phyloP scores from a whole-genome alignment of 1,140 invertebrate species.

The Archivesica marissinica region DNA sequence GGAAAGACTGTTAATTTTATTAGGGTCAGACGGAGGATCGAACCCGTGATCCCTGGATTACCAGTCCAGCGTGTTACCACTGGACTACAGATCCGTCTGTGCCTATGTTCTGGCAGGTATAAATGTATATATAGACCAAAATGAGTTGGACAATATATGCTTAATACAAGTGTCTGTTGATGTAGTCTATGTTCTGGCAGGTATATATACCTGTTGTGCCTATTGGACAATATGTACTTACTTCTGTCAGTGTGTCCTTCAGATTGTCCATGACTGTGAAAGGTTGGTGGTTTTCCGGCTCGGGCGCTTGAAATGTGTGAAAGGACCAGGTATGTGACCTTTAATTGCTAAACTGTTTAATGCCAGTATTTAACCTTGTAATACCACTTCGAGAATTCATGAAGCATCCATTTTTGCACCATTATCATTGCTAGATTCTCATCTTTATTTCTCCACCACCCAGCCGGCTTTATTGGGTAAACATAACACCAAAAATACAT shows the following conservation, averaged over 20 bases:
- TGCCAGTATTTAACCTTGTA: no score
- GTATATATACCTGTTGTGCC: background rate
- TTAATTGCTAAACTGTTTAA: no score
- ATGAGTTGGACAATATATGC: background rate
- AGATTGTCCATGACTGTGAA: conserved; percentile 73
- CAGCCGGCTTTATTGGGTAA: no score
- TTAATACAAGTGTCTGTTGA: background rate
- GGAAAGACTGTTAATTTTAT: no score
- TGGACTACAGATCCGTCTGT: background rate
- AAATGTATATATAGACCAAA: background rate
- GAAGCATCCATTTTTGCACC: no score
- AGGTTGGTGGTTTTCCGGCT: conserved; percentile 78
- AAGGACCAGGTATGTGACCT: conserved; percentile 75
- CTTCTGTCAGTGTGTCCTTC: conserved; percentile 30
- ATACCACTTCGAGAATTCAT: no score
- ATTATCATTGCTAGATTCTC: no score
- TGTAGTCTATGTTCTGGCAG: background rate
- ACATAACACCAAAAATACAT: no score
- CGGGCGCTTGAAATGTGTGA: conserved; percentile 68
- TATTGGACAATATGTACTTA: background rate
- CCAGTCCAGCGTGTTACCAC: no score
- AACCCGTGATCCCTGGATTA: no score
- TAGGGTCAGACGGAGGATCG: no score
- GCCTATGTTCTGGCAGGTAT: background rate
- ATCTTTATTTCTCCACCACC: no score